These are phyloP conservation scores for Scomber japonicus DNA, from an alignment of 2,113 vertebrate species.

Conservation along the genomic window DNA sequence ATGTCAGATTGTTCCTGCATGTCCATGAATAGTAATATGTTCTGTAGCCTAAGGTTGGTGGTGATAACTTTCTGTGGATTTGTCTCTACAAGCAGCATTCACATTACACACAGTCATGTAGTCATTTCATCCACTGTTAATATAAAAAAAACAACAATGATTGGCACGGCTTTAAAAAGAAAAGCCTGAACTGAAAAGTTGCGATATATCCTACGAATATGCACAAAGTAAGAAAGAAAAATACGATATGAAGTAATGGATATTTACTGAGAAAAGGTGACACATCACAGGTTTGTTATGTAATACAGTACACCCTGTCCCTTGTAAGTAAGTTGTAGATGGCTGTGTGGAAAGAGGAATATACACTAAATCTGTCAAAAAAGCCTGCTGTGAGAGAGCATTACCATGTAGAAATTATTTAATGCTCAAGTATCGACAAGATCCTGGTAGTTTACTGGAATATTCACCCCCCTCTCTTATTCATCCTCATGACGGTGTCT, in stretches of 20 bases:
- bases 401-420: background rate
- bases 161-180: background rate
- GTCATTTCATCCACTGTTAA: background rate
- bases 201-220: background rate
- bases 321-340: background rate
- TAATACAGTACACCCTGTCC: conserved; percentile 16
- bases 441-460: conserved; percentile 30
- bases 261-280: background rate
- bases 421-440: conserved; percentile 53
- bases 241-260: background rate
- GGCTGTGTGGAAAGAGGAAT: conserved; percentile 21
- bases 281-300: background rate
- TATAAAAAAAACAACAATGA: background rate
- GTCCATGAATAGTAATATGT: too few relatives aligned
- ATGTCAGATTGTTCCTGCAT: too few relatives aligned
- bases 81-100: background rate
- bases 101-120: background rate
- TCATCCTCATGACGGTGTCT: background rate
- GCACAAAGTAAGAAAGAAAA: background rate
- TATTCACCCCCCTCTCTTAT: background rate
- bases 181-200: background rate
- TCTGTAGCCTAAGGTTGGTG: too few relatives aligned
- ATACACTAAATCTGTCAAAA: conserved; percentile 14
- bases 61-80: background rate
- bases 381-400: conserved; percentile 20